Percentiles rank a stretch among this genome's conserved stretches.
phyloP scores from a whole-genome alignment of 1,140 invertebrate species.

The Eubasilissa regina region DNA sequence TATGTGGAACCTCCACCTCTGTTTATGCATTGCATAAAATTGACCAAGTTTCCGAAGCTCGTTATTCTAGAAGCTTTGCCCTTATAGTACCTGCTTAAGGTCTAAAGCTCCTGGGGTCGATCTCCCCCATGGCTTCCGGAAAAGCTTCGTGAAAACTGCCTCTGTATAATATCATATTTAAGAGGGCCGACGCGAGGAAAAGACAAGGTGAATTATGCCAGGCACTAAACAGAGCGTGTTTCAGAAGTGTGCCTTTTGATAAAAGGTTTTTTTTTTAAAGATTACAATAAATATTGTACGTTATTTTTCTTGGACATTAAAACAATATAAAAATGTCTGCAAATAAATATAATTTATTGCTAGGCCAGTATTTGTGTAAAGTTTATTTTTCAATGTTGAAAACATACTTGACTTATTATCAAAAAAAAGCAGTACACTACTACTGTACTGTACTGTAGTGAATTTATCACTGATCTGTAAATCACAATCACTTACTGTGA shows the following conservation, averaged over 20 bases:
- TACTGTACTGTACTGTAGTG: too few relatives aligned
- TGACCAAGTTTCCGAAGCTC: constrained; percentile 2
- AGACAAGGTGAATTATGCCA: constrained; percentile 14
- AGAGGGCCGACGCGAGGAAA: not conserved
- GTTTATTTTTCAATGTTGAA: too few relatives aligned
- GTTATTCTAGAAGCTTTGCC: constrained; percentile 9
- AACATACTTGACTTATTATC: too few relatives aligned
- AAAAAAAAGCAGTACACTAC: too few relatives aligned
- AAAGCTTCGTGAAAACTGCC: not conserved
- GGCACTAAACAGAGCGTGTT: not conserved
- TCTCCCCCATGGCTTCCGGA: not conserved
- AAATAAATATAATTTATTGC: not conserved
- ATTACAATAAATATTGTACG: not conserved
- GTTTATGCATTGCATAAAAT: not conserved
- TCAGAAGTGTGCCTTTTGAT: not conserved
- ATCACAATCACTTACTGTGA: too few relatives aligned
- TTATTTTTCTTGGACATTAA: not conserved
- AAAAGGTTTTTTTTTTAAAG: not conserved
- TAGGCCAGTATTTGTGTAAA: too few relatives aligned
- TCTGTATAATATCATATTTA: constrained; percentile 33
- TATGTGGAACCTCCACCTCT: too few relatives aligned
- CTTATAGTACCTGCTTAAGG: constrained; percentile 1
- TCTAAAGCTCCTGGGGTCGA: constrained; percentile 10
- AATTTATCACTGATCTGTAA: too few relatives aligned
- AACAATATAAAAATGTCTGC: not conserved